Percentiles rank a stretch among this genome's conserved stretches.
Evolutionary conservation across 2,113 vertebrate species (phyloP).

Genomic region (Ailuropoda melanoleuca): DNA sequence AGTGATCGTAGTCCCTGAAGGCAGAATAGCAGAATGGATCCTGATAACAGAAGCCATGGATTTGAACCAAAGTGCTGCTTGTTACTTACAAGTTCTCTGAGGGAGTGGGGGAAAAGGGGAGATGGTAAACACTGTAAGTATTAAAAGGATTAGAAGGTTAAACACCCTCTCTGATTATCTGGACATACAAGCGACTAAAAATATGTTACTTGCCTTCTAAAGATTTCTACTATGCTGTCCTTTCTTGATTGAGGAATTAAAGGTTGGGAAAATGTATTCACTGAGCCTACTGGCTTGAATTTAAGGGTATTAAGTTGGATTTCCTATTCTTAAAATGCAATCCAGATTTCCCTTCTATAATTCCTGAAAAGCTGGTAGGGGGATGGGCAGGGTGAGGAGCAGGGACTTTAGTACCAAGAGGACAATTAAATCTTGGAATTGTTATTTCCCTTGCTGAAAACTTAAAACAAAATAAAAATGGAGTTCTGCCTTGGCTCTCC

Average conservation of each 20-base stretch:
- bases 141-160: not conserved
- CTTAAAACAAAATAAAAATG: not conserved
- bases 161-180: not conserved
- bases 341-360: conserved; percentile 65
- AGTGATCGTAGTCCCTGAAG: not conserved
- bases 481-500: not conserved
- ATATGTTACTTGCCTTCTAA: not conserved
- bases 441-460: conserved; percentile 3
- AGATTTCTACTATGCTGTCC: conserved; percentile 26
- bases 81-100: not conserved
- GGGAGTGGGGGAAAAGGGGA: fast-evolving
- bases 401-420: not conserved
- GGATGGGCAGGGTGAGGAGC: not conserved
- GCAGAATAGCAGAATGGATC: not conserved
- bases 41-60: not conserved
- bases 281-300: conserved; percentile 62
- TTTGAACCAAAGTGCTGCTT: not conserved
- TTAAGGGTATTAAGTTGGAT: conserved; percentile 65
- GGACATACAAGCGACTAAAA: not conserved
- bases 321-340: conserved; percentile 66
- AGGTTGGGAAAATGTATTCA: conserved; percentile 33
- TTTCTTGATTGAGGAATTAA: conserved; percentile 52
- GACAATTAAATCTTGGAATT: not conserved
- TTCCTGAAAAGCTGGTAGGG: conserved; percentile 49
- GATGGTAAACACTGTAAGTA: not conserved